A percentile compares a stretch with the other conserved stretches of the same genome.
phyloP scores from a whole-genome alignment of 2,113 vertebrate species.

The Sterna hirundo region DNA sequence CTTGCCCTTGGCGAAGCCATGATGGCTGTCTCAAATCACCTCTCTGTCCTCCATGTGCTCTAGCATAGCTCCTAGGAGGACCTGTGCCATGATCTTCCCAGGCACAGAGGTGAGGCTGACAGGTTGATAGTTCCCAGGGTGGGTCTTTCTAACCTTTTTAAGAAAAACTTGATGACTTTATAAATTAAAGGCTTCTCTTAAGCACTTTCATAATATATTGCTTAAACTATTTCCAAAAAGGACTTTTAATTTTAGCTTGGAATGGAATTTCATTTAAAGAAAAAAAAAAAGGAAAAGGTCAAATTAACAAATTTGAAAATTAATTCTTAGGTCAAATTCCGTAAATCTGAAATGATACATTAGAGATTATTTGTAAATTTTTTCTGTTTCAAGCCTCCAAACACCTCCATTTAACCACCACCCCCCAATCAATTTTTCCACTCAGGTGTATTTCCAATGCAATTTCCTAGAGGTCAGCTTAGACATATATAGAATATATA shows the following conservation, averaged over 20 bases:
- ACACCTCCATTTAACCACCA: background rate
- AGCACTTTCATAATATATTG: background rate
- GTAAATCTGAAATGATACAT: background rate
- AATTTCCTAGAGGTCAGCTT: constrained; percentile 30
- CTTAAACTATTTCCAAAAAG: background rate
- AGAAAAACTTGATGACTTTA: background rate
- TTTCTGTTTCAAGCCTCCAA: background rate
- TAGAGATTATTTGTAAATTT: background rate
- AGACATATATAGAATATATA: background rate
- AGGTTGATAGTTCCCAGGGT: too few relatives aligned
- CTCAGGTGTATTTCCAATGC: background rate
- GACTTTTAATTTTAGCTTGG: background rate
- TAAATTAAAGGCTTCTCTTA: background rate
- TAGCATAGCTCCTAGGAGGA: background rate
- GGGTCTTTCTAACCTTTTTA: background rate
- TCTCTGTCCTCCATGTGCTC: background rate
- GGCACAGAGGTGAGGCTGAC: background rate
- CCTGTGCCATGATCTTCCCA: background rate
- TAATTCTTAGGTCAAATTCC: background rate
- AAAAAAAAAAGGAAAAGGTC: background rate
- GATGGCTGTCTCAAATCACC: background rate
- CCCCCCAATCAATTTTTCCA: background rate
- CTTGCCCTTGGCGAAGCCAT: background rate
- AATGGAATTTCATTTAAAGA: background rate
- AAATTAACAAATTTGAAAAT: background rate